Base-by-base conservation (phyloP, 1,140 invertebrate species). In the Monochamus saltuarius region DNA sequence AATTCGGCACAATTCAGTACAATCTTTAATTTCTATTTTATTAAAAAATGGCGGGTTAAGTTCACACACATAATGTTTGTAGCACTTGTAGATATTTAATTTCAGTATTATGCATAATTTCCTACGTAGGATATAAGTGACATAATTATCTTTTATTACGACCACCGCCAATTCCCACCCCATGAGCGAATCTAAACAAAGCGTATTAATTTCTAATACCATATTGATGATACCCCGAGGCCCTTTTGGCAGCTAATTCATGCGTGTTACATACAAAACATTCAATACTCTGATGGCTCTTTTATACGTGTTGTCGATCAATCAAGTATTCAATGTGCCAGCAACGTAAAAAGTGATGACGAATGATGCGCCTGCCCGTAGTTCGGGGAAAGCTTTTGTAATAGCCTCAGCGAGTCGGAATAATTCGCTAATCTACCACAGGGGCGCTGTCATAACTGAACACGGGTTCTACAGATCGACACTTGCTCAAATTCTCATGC, bases 391-490 rank as follows among this genome's bases (percentile, higher is more conserved):
- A 54, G 34, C 39, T 56, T 46, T 56, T 65, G 69, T 70, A 69
- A 70, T 69, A 66, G 70, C 62, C 61, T 52, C 68, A 60, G 60
- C 68, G 64, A 70, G 59, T 66, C 60, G 70, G 66, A 72, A 72
- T 72, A 72, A 72, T 72, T 69, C 70, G 68, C 62, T 72, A 72
- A 72, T 72, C 70, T 70, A 65, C 58, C 63, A 47, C 62, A 47
- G 47, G 68, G 58, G 62, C 51, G 61, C 51, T 68, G 56, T 66
- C 64, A 62, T 65, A 65, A 64, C 61, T 56, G 55, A 52, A 66
- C 56, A 57, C 22, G 51, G 49, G 58, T 47, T 42, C 39, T n/a
- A 50, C 47, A 56, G 36, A 61, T 54, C 61, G 62, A 67, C 65
- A 67, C 65, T 67, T 67, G 65, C 52, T 66, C 54, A 37, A 58